These are phyloP conservation scores for Amiota minor DNA, from an alignment of 2,888 invertebrate genomes.

Conservation along the genomic window DNA sequence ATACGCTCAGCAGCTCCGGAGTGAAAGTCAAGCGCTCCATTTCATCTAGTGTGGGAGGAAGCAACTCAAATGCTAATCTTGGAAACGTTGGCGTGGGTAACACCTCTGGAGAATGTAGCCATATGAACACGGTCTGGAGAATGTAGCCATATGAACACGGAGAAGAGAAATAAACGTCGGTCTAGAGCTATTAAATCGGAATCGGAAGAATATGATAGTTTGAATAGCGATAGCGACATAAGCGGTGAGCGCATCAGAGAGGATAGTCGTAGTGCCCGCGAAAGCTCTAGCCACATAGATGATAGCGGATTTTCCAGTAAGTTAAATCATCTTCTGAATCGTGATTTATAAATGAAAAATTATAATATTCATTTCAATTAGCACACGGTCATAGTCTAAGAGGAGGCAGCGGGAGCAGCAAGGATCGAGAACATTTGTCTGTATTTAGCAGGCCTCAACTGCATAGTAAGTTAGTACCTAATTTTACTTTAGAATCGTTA, in stretches of 20 bases:
- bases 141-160: conserved; percentile 58
- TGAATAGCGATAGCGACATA: conserved; percentile 76
- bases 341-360: background rate
- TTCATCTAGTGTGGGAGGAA: conserved; percentile 50
- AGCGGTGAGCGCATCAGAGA: conserved; percentile 73
- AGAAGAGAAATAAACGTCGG: conserved; percentile 74
- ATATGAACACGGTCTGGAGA: conserved; percentile 63
- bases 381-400: conserved; percentile 71
- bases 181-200: conserved; percentile 76
- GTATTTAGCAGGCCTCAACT: conserved; percentile 75
- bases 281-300: conserved; percentile 75
- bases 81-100: conserved; percentile 37
- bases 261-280: conserved; percentile 74
- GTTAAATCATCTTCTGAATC: conserved; percentile 26
- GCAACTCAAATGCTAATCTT: conserved; percentile 51
- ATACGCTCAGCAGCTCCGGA: conserved; percentile 57
- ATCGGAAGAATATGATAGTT: conserved; percentile 77
- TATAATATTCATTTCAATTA: conserved; percentile 18
- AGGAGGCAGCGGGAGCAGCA: conserved; percentile 66
- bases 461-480: conserved; percentile 78
- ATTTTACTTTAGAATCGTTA: conserved; percentile 33
- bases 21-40: conserved; percentile 61
- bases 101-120: conserved; percentile 54
- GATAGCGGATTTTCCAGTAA: conserved; percentile 70
- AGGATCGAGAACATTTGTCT: conserved; percentile 75